Evolutionary conservation across 2,888 invertebrate species (phyloP).

Genomic region (Trissoscelio sp.): DNA sequence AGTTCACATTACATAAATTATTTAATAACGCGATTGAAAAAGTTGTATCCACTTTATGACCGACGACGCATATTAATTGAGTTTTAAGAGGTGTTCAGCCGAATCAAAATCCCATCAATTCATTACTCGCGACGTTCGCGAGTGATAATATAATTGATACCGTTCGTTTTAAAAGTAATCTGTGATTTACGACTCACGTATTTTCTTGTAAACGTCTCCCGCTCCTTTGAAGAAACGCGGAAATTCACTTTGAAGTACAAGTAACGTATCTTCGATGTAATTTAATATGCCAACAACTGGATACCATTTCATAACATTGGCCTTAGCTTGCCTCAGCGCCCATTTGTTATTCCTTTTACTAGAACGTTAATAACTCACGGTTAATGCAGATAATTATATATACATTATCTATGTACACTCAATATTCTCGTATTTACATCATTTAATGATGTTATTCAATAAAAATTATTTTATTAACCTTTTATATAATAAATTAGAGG

Average conservation of each 20-base stretch:
- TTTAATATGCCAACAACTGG: slow-evolving; percentile 86
- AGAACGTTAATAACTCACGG: slow-evolving; percentile 51
- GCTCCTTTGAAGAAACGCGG: slow-evolving; percentile 86
- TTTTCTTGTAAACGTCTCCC: slow-evolving; percentile 83
- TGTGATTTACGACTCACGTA: slow-evolving; percentile 83
- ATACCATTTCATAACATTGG: slow-evolving; percentile 85
- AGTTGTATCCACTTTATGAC: not conserved
- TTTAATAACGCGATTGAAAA: slow-evolving; percentile 30
- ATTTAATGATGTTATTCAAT: not conserved
- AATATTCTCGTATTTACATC: slow-evolving; percentile 5
- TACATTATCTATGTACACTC: slow-evolving; percentile 1
- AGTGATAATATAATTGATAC: slow-evolving; percentile 45
- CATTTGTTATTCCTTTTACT: slow-evolving; percentile 85
- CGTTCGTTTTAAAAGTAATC: slow-evolving; percentile 32
- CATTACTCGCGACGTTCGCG: slow-evolving; percentile 1
- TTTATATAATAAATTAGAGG: slow-evolving; percentile 3
- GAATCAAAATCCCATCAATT: slow-evolving; percentile 21
- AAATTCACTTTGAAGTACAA: slow-evolving; percentile 84
- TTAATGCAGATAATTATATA: slow-evolving; percentile 39
- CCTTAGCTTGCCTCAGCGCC: slow-evolving; percentile 85
- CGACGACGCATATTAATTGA: slow-evolving; percentile 15
- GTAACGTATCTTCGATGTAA: slow-evolving; percentile 85
- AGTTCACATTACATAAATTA: slow-evolving; percentile 61
- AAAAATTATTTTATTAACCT: slow-evolving; percentile 9
- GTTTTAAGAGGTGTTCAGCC: not conserved